Conservation (phyloP, 2,797 vertebrate genomes). For the Brachyrhaphis roseni region DNA sequence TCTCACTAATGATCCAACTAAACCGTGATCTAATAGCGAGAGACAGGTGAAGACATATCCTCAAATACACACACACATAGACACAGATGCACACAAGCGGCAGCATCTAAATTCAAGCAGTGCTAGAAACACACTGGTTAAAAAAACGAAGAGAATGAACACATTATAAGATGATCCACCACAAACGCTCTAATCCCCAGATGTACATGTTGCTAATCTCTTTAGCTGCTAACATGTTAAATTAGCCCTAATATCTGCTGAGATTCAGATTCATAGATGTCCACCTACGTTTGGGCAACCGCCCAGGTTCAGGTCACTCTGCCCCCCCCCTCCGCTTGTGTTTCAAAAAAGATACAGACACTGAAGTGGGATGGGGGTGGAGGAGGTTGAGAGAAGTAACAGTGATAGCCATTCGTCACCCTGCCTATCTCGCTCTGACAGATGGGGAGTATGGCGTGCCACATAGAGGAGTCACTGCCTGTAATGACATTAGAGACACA, state of each 20-base stretch:
- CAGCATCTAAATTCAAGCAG: conserved; percentile 66
- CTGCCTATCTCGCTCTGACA: conserved; percentile 79
- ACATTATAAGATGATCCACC: conserved; percentile 74
- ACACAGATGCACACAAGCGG: conserved; percentile 36
- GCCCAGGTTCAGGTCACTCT: conserved; percentile 80
- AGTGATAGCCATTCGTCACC: conserved; percentile 79
- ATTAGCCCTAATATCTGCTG: conserved; percentile 79
- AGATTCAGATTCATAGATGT: conserved; percentile 64
- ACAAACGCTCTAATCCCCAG: conserved; percentile 79
- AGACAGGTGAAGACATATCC: conserved; percentile 74
- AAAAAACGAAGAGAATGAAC: conserved; percentile 59
- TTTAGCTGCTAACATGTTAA: conserved; percentile 81
- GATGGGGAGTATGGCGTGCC: conserved; percentile 72
- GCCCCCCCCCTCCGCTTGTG: conserved; percentile 37
- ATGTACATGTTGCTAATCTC: conserved; percentile 80
- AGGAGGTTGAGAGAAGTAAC: conserved; percentile 58
- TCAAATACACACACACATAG: conserved; percentile 50
- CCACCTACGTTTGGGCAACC: conserved; percentile 74
- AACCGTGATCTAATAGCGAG: conserved; percentile 74
- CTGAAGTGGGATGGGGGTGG: conserved; percentile 48
- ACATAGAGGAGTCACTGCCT: conserved; percentile 77
- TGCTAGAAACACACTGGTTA: conserved; percentile 47
- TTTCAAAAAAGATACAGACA: conserved; percentile 57
- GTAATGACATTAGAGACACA: conserved; percentile 84
- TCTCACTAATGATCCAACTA: conserved; percentile 76